Conservation (phyloP, 1,140 invertebrate species). For the Bacillus rossius region DNA sequence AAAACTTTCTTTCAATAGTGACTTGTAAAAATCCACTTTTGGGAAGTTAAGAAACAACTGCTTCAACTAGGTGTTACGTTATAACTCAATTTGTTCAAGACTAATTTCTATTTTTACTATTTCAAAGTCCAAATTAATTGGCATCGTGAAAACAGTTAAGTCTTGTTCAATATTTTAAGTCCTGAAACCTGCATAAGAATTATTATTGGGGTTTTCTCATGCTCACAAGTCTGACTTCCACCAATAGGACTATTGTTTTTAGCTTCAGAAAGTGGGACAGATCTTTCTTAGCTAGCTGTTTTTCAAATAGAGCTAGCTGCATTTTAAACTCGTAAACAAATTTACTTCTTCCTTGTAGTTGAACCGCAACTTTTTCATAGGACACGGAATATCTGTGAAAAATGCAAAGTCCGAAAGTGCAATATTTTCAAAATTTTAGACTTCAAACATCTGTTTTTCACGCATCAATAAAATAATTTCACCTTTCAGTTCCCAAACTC, state of each 20-base stretch:
- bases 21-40: slow-evolving; percentile 3
- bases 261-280: not conserved
- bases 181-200: slow-evolving; percentile 4
- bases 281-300: slow-evolving; percentile 6
- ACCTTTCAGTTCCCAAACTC: no score
- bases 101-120: not conserved
- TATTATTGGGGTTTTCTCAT: not conserved
- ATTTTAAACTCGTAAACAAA: slow-evolving; percentile 6
- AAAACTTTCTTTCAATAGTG: slow-evolving; percentile 6
- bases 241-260: not conserved
- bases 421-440: no score
- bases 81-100: slow-evolving; percentile 4
- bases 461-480: no score
- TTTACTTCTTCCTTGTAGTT: slow-evolving; percentile 4
- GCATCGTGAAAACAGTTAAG: not conserved
- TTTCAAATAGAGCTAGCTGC: not conserved
- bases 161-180: slow-evolving; percentile 2
- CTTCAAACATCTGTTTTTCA: no score
- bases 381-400: slow-evolving; percentile 2
- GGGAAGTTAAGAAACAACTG: slow-evolving; percentile 10
- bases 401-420: slow-evolving; percentile 5
- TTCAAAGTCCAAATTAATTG: slow-evolving; percentile 1
- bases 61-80: slow-evolving; percentile 2
- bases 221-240: not conserved
- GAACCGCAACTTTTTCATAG: slow-evolving; percentile 5